phyloP scores from a whole-genome alignment of 2,797 vertebrate genomes.

The Halcyon smyrnensis region DNA sequence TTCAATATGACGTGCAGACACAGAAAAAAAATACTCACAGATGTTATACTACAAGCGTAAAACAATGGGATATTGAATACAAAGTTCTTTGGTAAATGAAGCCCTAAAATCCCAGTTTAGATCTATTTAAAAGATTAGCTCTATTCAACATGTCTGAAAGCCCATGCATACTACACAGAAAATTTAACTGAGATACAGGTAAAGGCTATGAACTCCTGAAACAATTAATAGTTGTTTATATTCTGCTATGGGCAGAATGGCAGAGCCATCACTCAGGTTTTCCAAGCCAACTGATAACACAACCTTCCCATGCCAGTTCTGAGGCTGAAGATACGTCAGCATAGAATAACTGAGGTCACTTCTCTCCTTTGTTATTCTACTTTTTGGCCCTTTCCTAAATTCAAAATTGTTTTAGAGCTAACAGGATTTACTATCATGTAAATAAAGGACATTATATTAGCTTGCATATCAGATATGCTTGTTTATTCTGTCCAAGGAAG shows the following conservation, averaged over 20 bases:
- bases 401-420: conserved; percentile 57
- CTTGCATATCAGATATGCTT: conserved; percentile 56
- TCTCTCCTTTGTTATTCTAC: conserved; percentile 68
- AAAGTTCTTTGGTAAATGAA: background rate
- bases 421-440: conserved; percentile 55
- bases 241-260: background rate
- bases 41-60: background rate
- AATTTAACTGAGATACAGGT: background rate
- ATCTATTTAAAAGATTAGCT: background rate
- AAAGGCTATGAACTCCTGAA: background rate
- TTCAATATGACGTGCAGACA: background rate
- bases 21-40: background rate
- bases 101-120: background rate
- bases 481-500: conserved; percentile 75
- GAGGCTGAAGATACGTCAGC: conserved; percentile 39
- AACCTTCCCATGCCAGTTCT: conserved; percentile 66
- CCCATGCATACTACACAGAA: background rate
- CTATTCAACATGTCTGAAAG: background rate
- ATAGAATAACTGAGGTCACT: conserved; percentile 52
- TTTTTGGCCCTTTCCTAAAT: conserved; percentile 42
- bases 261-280: conserved; percentile 41
- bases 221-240: conserved; percentile 53
- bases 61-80: background rate
- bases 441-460: conserved; percentile 65
- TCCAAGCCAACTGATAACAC: conserved; percentile 64